These are phyloP conservation scores for Coturnix japonica DNA, from an alignment of 2,113 vertebrate genomes.

Conservation along the genomic window DNA sequence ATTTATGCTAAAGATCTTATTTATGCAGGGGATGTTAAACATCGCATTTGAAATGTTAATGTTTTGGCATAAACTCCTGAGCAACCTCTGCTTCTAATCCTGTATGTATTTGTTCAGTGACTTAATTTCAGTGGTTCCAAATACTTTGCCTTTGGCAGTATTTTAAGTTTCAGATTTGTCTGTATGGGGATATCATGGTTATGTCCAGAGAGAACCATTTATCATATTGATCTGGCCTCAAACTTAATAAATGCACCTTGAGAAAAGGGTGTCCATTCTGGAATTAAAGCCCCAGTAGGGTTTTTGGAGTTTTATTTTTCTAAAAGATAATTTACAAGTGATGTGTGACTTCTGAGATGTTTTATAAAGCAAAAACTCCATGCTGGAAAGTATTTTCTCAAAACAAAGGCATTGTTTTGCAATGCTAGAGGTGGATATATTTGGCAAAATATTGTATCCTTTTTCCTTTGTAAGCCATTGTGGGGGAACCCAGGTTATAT, in stretches of 20 bases:
- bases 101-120: constrained; percentile 52
- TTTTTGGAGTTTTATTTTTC: constrained; percentile 18
- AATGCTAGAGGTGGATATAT: background rate
- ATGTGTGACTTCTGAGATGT: background rate
- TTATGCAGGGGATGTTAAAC: constrained; percentile 15
- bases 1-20: constrained; percentile 23
- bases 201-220: constrained; percentile 22
- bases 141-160: constrained; percentile 34
- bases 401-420: background rate
- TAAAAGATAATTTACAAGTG: background rate
- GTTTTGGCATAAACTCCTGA: constrained; percentile 28
- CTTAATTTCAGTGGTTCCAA: constrained; percentile 56
- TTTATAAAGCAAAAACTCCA: background rate
- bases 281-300: background rate
- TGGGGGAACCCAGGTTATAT: background rate
- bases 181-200: background rate
- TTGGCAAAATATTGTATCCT: background rate
- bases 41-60: constrained; percentile 41
- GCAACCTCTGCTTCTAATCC: constrained; percentile 5
- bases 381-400: background rate
- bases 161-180: constrained; percentile 40
- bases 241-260: constrained; percentile 25
- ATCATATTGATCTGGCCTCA: constrained; percentile 26
- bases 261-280: constrained; percentile 42
- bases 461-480: background rate